These are phyloP conservation scores for Chrysochloris asiatica DNA, from an alignment of 2,113 vertebrate species.

Conservation along the genomic window DNA sequence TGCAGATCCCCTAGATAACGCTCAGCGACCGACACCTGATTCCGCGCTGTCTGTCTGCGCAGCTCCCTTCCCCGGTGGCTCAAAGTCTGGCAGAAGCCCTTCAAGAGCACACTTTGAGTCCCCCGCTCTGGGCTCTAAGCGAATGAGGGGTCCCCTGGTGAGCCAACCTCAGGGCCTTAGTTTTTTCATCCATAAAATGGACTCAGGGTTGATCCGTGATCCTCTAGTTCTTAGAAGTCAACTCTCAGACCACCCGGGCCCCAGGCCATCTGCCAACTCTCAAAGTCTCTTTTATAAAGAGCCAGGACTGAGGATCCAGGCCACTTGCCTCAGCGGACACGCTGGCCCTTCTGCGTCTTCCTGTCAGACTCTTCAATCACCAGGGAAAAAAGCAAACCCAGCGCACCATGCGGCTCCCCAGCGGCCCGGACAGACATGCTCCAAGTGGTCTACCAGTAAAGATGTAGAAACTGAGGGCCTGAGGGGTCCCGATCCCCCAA, in stretches of 20 bases:
- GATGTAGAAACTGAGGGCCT: conserved; percentile 27
- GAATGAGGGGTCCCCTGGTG: not conserved
- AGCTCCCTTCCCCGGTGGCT: not conserved
- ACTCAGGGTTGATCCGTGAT: not conserved
- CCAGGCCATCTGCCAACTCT: not conserved
- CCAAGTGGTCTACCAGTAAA: not conserved
- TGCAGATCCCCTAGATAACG: conserved; percentile 53
- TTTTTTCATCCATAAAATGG: conserved; percentile 51
- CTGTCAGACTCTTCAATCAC: not conserved
- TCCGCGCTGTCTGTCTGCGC: conserved; percentile 63
- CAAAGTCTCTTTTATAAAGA: not conserved
- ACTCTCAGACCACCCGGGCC: not conserved
- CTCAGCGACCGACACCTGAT: conserved; percentile 46
- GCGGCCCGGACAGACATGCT: not conserved
- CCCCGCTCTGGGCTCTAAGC: not conserved
- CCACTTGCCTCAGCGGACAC: not conserved
- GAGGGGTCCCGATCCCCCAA: not conserved
- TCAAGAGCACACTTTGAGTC: not conserved
- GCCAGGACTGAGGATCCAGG: not conserved
- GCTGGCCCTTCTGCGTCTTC: not conserved
- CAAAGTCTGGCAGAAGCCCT: not conserved
- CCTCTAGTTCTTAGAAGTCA: not conserved
- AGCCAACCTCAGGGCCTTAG: not conserved
- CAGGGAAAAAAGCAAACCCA: not conserved
- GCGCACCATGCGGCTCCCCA: not conserved